A percentile compares a stretch with the other conserved stretches of the same genome.
phyloP scores from a whole-genome alignment of 2,113 vertebrate species.

The Zosterops hypoxanthus region DNA sequence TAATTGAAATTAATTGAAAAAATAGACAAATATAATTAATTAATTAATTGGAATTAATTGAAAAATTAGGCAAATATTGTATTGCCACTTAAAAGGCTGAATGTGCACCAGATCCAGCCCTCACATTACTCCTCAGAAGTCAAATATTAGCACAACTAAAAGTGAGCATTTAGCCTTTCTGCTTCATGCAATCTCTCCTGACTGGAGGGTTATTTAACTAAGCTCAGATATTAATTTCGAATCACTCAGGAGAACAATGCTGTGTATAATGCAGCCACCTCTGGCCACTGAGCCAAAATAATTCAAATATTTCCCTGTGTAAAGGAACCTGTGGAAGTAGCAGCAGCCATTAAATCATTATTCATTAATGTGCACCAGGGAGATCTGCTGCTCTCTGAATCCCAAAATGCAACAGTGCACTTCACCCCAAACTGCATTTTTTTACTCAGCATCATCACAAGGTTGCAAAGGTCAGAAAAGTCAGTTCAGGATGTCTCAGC shows the following conservation, averaged over 20 bases:
- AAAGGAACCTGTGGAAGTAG: not conserved
- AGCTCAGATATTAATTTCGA: not conserved
- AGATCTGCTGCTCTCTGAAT: not conserved
- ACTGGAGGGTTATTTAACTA: slow-evolving; percentile 18
- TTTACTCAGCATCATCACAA: not conserved
- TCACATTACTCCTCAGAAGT: not conserved
- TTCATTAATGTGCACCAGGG: not conserved
- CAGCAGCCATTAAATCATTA: not conserved
- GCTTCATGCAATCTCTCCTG: not conserved
- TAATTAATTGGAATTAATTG: too few relatives aligned
- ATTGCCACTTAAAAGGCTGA: not conserved
- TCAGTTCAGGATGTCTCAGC: not conserved
- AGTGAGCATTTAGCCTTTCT: not conserved
- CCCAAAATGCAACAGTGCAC: accelerated
- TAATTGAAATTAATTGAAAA: too few relatives aligned
- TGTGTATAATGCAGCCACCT: not conserved
- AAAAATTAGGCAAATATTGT: not conserved
- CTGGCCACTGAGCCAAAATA: not conserved
- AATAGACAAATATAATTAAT: too few relatives aligned
- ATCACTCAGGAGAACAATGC: not conserved
- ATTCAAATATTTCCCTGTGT: not conserved
- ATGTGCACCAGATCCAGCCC: not conserved
- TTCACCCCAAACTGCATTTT: not conserved
- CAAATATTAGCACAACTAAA: slow-evolving; percentile 10
- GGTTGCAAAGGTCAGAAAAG: not conserved